Base-by-base conservation (phyloP, 1,140 invertebrate genomes). In the Copidosoma floridanum region DNA sequence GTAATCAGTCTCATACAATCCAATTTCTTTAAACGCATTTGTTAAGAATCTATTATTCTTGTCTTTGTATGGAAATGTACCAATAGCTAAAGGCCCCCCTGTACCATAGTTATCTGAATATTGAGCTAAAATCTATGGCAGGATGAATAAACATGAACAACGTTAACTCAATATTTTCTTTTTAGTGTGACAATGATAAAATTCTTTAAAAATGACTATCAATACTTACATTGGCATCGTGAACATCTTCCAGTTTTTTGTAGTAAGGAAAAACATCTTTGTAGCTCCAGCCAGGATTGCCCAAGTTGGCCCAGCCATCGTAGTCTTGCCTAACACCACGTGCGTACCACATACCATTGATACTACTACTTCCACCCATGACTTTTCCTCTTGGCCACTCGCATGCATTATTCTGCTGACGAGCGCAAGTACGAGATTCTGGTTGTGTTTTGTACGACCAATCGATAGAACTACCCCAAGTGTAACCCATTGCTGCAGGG, bases 271-370 rank as follows among this genome's bases (percentile, higher is more conserved):
- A 65, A 2, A 84, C 79, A 23, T 70, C 58, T 77, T 83, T 76
- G 69, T 84, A 88, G 20, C 79, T 80, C 87, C 87, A 89, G 1
- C 83, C 82, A 10, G 65, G 26, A 43, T 71, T 72, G 10, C 75
- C 75, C 74, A 69, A 58, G 48, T 79, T 76, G 35, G 80, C 82
- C 86, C 86, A 88, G 43, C 67, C 67, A 48, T 73, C 68, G 56
- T 67, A 75, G 54, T 75, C 73, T 20, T 61, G 20, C 4, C 75
- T 76, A 71, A 87, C 82, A 0, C 86, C 87, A 55, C 86, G 69
- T 3, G 84, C 78, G 68, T 87, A 88, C 8, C 84, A 78, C 83
- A 87, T 85, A 18, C 80, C 84, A 69, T 87, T 88, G 12, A 86
- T 70, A 10, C 80, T 78, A 20, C 82, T 84, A 12, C 79, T 82